Conservation (phyloP, 2,113 vertebrate genomes). For the Lagenorhynchus albirostris region DNA sequence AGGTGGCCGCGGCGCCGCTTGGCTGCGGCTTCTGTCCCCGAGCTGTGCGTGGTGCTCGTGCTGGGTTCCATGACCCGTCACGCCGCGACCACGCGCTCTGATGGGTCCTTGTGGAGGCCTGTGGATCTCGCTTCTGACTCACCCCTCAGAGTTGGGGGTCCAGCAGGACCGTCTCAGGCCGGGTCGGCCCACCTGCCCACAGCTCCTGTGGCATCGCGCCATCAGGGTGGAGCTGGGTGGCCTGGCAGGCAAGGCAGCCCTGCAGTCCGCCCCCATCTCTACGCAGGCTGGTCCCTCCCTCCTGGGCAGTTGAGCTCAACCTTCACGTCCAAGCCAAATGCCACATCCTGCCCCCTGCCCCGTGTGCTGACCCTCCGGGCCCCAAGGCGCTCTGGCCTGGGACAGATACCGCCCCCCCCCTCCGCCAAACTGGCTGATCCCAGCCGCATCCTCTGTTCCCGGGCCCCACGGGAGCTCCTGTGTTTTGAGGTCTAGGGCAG, state of each 20-base stretch:
- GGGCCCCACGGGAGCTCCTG: neutral
- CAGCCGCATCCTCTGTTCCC: neutral
- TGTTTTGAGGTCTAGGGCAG: neutral
- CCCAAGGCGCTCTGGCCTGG: neutral
- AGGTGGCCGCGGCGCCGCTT: neutral
- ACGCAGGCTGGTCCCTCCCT: neutral
- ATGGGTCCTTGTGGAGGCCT: too few species aligned
- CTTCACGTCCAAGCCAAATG: neutral
- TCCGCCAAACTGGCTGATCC: fast-evolving
- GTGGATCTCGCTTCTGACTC: neutral
- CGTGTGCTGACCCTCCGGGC: neutral
- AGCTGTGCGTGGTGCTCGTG: neutral
- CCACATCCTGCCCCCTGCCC: neutral
- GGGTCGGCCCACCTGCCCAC: neutral
- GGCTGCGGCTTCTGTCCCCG: neutral
- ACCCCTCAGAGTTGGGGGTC: neutral
- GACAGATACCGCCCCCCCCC: neutral
- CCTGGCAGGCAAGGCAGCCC: neutral
- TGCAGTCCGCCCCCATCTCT: fast-evolving
- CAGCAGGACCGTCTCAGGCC: neutral
- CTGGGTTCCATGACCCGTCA: neutral
- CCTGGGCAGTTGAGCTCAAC: too few species aligned
- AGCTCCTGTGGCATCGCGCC: too few species aligned
- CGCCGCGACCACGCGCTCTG: fast-evolving
- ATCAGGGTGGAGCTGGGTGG: neutral